Conservation (phyloP, 2,113 vertebrate genomes). For the Poecilia latipinna region DNA sequence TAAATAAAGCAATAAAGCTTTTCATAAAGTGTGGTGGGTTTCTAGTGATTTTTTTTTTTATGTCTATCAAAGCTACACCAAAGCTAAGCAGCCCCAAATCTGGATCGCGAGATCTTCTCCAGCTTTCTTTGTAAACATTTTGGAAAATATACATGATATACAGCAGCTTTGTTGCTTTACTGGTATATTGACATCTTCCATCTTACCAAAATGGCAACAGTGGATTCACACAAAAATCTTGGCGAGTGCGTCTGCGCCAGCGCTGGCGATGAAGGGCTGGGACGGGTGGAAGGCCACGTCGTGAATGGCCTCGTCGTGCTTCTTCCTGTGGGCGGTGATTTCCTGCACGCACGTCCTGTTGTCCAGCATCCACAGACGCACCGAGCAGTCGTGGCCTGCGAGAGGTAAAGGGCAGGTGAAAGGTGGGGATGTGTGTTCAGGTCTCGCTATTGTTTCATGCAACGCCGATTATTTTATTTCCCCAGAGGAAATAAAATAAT, state of each 20-base stretch:
- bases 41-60: too few relatives aligned
- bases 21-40: too few relatives aligned
- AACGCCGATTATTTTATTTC: background rate
- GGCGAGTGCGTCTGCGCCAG: slow-evolving; percentile 89
- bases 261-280: slow-evolving; percentile 89
- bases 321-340: slow-evolving; percentile 93
- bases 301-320: slow-evolving; percentile 92
- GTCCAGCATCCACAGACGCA: slow-evolving; percentile 93
- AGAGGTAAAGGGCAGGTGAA: slow-evolving; percentile 1
- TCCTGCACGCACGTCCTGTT: slow-evolving; percentile 92
- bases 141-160: background rate
- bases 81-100: too few relatives aligned
- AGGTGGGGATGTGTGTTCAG: background rate
- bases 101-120: background rate
- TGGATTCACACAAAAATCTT: slow-evolving; percentile 89
- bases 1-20: too few relatives aligned
- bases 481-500: too few relatives aligned
- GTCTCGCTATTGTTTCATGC: background rate
- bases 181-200: background rate
- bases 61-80: too few relatives aligned
- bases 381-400: slow-evolving; percentile 91
- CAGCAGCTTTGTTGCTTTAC: background rate
- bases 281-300: slow-evolving; percentile 92
- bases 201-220: slow-evolving; percentile 57
- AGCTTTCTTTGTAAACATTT: background rate